A percentile compares a stretch with the other conserved stretches of the same genome.
Evolutionary conservation across 2,888 invertebrate genomes (phyloP).

Genomic region (Scotopteryx bipunctaria): DNA sequence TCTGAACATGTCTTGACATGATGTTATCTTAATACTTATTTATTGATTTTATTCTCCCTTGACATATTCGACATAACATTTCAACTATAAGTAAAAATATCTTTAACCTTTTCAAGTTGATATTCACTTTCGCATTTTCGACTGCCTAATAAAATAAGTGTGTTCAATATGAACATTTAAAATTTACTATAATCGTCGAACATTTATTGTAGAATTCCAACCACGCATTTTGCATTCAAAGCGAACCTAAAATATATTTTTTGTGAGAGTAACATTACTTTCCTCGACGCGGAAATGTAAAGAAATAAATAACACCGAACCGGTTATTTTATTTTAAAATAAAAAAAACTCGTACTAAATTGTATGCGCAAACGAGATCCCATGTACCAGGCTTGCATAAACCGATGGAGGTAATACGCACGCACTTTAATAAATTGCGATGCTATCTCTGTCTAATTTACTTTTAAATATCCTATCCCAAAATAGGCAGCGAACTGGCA

Average conservation of each 20-base stretch:
- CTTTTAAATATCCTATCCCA: conserved; percentile 45
- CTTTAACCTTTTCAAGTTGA: conserved; percentile 22
- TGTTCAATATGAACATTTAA: conserved; percentile 38
- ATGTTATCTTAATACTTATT: conserved; percentile 9
- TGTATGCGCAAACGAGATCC: conserved; percentile 78
- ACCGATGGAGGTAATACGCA: conserved; percentile 58
- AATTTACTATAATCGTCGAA: conserved; percentile 50
- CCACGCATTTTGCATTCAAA: conserved; percentile 45
- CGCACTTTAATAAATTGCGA: conserved; percentile 59
- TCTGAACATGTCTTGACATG: conserved; percentile 7
- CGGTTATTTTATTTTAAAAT: conserved; percentile 73
- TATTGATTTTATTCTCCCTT: conserved; percentile 22
- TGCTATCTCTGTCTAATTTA: conserved; percentile 64
- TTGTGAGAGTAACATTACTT: conserved; percentile 73
- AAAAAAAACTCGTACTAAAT: conserved; percentile 76
- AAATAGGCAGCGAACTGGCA: conserved; percentile 44
- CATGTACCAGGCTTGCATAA: conserved; percentile 74
- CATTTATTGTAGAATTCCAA: conserved; percentile 48
- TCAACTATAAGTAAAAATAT: conserved; percentile 13
- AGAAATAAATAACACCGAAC: conserved; percentile 72
- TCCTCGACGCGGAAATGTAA: conserved; percentile 78
- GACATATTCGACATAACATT: conserved; percentile 19
- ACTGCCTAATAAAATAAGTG: conserved; percentile 24
- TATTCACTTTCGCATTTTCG: conserved; percentile 26
- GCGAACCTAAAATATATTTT: conserved; percentile 53